Base-by-base conservation (phyloP, 2,888 invertebrate genomes). In the Xanthorhoe spadicearia region DNA sequence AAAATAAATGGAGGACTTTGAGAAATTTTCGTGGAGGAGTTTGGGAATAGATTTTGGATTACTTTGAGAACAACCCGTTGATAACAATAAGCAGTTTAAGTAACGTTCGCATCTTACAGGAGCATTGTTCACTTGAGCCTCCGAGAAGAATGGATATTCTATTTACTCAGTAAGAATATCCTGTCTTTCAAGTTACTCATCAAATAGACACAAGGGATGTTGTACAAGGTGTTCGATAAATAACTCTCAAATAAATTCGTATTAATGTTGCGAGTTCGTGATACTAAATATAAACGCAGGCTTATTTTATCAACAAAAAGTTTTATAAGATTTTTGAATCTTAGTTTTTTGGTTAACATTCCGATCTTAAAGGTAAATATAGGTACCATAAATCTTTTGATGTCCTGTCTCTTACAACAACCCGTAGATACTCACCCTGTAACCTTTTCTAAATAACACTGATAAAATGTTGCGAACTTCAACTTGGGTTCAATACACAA, bases 31-130 rank as follows among this genome's bases (percentile, higher is more conserved):
- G n/a, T n/a, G n/a, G n/a, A n/a, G n/a, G n/a, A n/a, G n/a, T n/a
- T n/a, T n/a, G n/a, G n/a, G n/a, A n/a, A n/a, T n/a, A n/a, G n/a
- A n/a, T n/a, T n/a, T n/a, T n/a, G n/a, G n/a, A n/a, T n/a, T n/a
- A n/a, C n/a, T n/a, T n/a, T n/a, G n/a, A n/a, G n/a, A n/a, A n/a
- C n/a, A n/a, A n/a, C n/a, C n/a, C n/a, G n/a, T n/a, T n/a, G n/a
- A 57, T 66, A 66, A 61, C 65, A 66, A 61, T 61, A 61, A 63
- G 61, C 56, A 66, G 66, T 61, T 56, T 53, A 61, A 57, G 66
- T 66, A 66, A 61, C 57, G 53, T 53, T 66, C 53, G 15, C 48
- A 61, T 61, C 61, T 65, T 53, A 55, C 19, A 49, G 52, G 17
- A 52, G 56, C 52, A 57, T 61, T 66, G 66, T 66, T 66, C 66